Evolutionary conservation across 2,113 vertebrate genomes (phyloP).

Genomic region (Spizaetus ornatus): DNA sequence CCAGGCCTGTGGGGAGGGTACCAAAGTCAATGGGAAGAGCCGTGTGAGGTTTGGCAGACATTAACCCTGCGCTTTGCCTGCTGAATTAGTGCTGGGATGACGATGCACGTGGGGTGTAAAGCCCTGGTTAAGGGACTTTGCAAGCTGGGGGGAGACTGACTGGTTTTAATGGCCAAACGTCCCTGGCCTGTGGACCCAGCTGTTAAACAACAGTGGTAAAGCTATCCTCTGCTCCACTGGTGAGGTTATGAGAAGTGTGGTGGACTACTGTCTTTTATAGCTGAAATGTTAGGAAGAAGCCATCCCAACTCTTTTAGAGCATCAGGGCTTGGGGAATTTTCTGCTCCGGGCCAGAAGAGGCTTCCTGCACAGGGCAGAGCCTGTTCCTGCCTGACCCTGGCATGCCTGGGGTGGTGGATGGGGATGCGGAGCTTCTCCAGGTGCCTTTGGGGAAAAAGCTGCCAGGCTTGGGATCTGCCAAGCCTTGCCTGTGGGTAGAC

Average conservation of each 20-base stretch:
- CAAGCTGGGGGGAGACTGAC: not conserved
- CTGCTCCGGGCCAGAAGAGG: not conserved
- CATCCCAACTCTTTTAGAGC: not conserved
- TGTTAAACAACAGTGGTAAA: not conserved
- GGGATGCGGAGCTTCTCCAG: not conserved
- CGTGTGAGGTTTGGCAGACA: not conserved
- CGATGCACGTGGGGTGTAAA: rapidly evolving
- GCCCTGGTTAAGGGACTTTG: too few relatives aligned
- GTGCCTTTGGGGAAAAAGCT: not conserved
- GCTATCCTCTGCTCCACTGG: not conserved
- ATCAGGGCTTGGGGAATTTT: not conserved
- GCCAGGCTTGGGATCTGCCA: not conserved
- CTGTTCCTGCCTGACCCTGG: not conserved
- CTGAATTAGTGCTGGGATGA: not conserved
- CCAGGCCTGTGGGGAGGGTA: not conserved
- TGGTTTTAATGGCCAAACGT: not conserved
- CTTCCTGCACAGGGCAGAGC: not conserved
- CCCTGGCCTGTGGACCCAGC: not conserved
- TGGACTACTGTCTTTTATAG: not conserved
- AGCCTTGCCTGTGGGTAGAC: conserved; percentile 26
- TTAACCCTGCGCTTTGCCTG: not conserved
- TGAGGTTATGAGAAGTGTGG: not conserved
- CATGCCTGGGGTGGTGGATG: not conserved
- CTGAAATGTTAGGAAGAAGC: not conserved
- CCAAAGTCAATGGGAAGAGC: not conserved